Percentiles rank a stretch among this genome's conserved stretches.
Evolutionary conservation across 1,140 invertebrate species (phyloP).

Genomic region (Rhagoletis zephyria): DNA sequence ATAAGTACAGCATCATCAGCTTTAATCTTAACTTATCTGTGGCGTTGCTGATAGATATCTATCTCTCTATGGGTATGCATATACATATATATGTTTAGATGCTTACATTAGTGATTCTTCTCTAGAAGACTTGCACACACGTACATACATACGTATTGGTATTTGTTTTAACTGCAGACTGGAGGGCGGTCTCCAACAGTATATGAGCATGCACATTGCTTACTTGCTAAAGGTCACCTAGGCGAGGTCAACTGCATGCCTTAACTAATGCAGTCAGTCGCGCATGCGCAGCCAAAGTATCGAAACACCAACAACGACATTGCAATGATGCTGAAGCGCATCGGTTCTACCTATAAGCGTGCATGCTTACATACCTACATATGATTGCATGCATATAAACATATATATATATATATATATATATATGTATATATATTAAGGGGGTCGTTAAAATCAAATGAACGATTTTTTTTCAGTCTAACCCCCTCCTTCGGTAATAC

Average conservation of each 20-base stretch:
- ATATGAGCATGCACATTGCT: constrained; percentile 46
- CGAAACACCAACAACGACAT: background rate
- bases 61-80: background rate
- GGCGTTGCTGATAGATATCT: background rate
- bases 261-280: constrained; percentile 55
- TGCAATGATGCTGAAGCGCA: constrained; percentile 10
- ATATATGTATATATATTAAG: constrained; percentile 46
- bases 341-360: background rate
- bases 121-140: background rate
- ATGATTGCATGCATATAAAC: background rate
- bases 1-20: background rate
- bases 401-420: background rate
- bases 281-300: constrained; percentile 48
- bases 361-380: background rate
- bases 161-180: background rate
- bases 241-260: constrained; percentile 65
- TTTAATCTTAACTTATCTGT: background rate
- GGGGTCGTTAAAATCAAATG: background rate
- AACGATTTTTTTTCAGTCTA: too few relatives aligned
- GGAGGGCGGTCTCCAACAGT: constrained; percentile 13
- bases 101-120: background rate
- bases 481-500: too few relatives aligned
- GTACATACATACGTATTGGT: background rate
- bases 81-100: background rate
- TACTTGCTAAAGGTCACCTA: constrained; percentile 65